Evolutionary conservation across 2,888 invertebrate genomes (phyloP).

Genomic region (Drosophila lutescens): DNA sequence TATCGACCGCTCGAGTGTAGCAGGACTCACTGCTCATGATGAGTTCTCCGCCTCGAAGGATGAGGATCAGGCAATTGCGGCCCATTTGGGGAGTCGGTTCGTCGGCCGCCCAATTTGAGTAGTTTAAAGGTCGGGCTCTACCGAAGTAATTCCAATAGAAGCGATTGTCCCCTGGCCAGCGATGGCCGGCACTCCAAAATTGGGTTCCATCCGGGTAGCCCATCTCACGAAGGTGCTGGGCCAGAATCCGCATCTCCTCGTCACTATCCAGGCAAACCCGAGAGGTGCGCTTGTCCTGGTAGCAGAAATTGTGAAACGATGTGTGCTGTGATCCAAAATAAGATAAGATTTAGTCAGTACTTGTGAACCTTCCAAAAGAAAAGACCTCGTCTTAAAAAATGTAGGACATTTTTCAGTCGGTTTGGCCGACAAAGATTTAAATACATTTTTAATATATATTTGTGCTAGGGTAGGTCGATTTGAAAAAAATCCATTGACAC

Average conservation of each 20-base stretch:
- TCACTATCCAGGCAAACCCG: slow-evolving; percentile 68
- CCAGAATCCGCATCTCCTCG: slow-evolving; percentile 64
- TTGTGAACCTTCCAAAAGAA: no score
- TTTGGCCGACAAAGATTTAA: not conserved
- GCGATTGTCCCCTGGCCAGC: slow-evolving; percentile 64
- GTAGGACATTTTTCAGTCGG: not conserved
- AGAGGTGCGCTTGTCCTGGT: slow-evolving; percentile 67
- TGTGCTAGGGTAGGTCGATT: no score
- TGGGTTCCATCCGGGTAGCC: slow-evolving; percentile 59
- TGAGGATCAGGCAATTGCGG: slow-evolving; percentile 62
- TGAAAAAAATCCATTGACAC: no score
- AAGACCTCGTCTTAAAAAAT: no score
- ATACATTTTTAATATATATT: no score
- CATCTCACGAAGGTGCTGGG: slow-evolving; percentile 55
- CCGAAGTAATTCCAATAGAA: slow-evolving; percentile 75
- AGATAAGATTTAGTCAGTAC: not conserved
- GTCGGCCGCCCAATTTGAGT: slow-evolving; percentile 62
- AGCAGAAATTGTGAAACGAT: slow-evolving; percentile 67
- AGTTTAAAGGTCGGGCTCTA: slow-evolving; percentile 58
- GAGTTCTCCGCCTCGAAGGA: slow-evolving; percentile 51
- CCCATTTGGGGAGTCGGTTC: slow-evolving; percentile 65
- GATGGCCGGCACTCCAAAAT: slow-evolving; percentile 74
- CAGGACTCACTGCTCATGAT: slow-evolving; percentile 65
- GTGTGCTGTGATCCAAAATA: slow-evolving; percentile 42
- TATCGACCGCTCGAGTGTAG: slow-evolving; percentile 58